Percentiles rank a stretch among this genome's conserved stretches.
These are phyloP conservation scores for Dasysyrphus tricinctus DNA, from an alignment of 2,888 invertebrate species.

Conservation along the genomic window DNA sequence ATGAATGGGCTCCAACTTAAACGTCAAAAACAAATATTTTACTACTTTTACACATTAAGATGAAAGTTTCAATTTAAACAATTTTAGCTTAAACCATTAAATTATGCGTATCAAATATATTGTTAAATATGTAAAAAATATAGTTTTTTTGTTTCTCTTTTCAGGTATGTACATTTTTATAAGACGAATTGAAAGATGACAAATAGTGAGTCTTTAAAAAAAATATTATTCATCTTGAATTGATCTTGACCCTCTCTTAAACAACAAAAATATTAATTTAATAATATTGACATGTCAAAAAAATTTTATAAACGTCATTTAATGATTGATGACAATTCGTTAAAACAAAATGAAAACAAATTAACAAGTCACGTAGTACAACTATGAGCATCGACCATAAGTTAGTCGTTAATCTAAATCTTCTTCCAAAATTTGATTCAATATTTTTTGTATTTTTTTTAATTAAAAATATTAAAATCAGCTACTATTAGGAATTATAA, in stretches of 20 bases:
- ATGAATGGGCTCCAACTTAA: too few relatives aligned
- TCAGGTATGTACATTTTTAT: slow-evolving; percentile 16
- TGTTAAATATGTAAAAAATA: background rate
- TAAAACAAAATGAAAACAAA: background rate
- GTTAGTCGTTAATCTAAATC: slow-evolving; percentile 9
- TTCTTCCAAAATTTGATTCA: background rate
- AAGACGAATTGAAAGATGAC: too few relatives aligned
- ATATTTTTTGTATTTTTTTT: background rate
- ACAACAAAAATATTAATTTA: background rate
- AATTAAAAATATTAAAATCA: slow-evolving; percentile 32
- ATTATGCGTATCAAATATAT: too few relatives aligned
- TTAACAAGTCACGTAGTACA: slow-evolving; percentile 10
- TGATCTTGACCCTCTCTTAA: slow-evolving; percentile 16
- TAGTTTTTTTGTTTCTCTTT: background rate
- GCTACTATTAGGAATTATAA: slow-evolving; percentile 41
- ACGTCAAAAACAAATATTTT: background rate
- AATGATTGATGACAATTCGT: slow-evolving; percentile 12
- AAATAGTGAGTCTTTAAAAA: slow-evolving; percentile 3
- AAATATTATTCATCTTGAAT: background rate
- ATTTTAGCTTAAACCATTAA: background rate
- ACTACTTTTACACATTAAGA: background rate
- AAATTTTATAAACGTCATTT: background rate
- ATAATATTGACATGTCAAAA: background rate
- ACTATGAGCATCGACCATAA: slow-evolving; percentile 21
- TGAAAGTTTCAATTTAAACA: background rate